These are phyloP conservation scores for Druceiella hillmani DNA, from an alignment of 2,888 invertebrate species.

Conservation along the genomic window DNA sequence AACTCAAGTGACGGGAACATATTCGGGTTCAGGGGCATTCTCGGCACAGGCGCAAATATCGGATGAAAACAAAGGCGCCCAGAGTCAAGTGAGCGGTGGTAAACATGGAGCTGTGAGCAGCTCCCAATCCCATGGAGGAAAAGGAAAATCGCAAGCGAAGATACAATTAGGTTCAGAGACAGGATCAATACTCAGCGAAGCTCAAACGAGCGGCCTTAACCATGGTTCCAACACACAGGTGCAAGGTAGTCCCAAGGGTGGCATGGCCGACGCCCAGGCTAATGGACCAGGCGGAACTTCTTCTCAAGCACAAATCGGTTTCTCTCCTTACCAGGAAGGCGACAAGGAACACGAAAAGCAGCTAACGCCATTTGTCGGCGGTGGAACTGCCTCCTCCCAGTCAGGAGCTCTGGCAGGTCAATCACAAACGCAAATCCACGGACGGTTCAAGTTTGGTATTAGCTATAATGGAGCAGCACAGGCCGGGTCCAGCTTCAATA, in stretches of 20 bases:
- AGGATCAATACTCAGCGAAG: constrained; percentile 69
- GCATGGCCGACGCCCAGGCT: constrained; percentile 81
- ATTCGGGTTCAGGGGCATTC: constrained; percentile 72
- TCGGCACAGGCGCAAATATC: constrained; percentile 78
- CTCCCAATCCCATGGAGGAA: constrained; percentile 68
- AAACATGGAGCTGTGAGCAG: constrained; percentile 70
- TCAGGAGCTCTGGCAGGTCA: constrained; percentile 70
- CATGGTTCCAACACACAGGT: constrained; percentile 78
- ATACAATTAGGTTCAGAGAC: constrained; percentile 70
- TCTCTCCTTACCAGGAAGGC: constrained; percentile 65
- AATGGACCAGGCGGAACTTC: constrained; percentile 80
- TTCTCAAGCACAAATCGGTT: constrained; percentile 85
- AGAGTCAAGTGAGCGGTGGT: constrained; percentile 63
- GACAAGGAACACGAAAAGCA: constrained; percentile 48
- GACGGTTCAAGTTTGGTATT: constrained; percentile 72
- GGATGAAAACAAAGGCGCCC: constrained; percentile 67
- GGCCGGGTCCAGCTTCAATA: constrained; percentile 68
- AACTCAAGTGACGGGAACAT: constrained; percentile 77
- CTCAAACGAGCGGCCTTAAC: constrained; percentile 68
- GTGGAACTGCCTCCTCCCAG: constrained; percentile 74
- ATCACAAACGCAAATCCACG: constrained; percentile 78
- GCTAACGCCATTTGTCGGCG: constrained; percentile 61
- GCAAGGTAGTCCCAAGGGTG: constrained; percentile 75
- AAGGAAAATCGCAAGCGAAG: constrained; percentile 71
- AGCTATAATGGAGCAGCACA: constrained; percentile 78